Evolutionary conservation across 2,113 vertebrate genomes (phyloP), one percentile per base, ranked within the genome.

Genomic region (Macaca nemestrina): DNA sequence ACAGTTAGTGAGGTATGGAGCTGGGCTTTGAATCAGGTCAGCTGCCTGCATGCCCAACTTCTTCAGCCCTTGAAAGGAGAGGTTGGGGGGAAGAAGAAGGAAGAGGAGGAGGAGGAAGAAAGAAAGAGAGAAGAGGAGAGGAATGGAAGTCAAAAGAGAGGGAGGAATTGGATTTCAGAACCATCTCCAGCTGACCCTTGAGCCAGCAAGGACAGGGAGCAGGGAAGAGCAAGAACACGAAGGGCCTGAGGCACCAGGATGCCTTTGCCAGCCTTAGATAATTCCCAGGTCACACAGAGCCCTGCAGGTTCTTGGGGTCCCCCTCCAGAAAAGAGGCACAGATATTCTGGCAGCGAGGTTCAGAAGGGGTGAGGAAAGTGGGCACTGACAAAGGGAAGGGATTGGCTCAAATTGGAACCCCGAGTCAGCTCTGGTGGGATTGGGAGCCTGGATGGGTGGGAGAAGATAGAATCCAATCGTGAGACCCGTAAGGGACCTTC

Each of bases 71-170:
- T 32, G 57, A 35, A 72, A 86, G 70, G 68, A 40, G 43, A 22
- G 14, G 12, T 6, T 3, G 5, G 0, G 23, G 32, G 11, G 3
- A 5, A 12, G 11, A 4, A 2, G 38, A 17, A 16, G 27, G 40
- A 76, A 48, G 70, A 68, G n/a, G 43, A 57, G 32, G 82, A 52
- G 5, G 23, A 11, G 25, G 23, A 6, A 6, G 10, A 2, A 27
- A 25, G 50, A 22, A 6, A 12, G 7, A 48, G 40, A n/a, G 20
- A 1, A 3, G 35, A 32, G 7, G 4, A 13, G 35, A 25, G 7
- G 27, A 43, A 16, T 12, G 25, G 57, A 80, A 55, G 35, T 27
- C 16, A 8, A 18, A 10, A 30, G 13, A 64, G 89, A 30, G 9
- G 35, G 35, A 80, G 23, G 35, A 38, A 27, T 16, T 57, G 27